Percentiles rank a stretch among this genome's conserved stretches.
phyloP scores from a whole-genome alignment of 1,140 invertebrate genomes.

The Anoplophora glabripennis region DNA sequence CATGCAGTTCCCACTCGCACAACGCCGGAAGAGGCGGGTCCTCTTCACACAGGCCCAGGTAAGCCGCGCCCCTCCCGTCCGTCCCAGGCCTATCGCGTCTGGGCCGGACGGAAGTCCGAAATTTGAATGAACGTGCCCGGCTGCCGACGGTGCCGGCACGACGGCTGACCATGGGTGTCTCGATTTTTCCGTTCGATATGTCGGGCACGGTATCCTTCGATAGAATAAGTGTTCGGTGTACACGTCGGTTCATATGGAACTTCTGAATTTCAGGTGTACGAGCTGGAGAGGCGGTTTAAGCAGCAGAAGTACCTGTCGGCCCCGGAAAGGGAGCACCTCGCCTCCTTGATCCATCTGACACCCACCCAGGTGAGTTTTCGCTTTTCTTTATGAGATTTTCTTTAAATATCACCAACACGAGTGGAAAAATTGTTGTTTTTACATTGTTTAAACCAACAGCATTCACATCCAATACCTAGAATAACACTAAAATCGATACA shows the following conservation, averaged over 20 bases:
- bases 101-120: background rate
- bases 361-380: conserved; percentile 84
- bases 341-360: conserved; percentile 88
- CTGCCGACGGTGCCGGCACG: background rate
- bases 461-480: too few species aligned
- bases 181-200: background rate
- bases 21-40: conserved; percentile 90
- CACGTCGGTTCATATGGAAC: too few species aligned
- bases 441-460: too few species aligned
- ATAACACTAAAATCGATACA: too few species aligned
- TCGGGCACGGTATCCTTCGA: too few species aligned
- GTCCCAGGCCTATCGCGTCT: conserved; percentile 9
- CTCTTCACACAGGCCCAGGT: conserved; percentile 97
- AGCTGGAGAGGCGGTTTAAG: conserved; percentile 95
- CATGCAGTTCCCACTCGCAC: conserved; percentile 88
- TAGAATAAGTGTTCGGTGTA: too few species aligned
- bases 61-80: conserved; percentile 36
- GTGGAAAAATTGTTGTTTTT: too few species aligned
- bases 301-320: conserved; percentile 94
- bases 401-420: too few species aligned
- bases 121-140: background rate
- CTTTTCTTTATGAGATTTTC: background rate
- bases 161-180: background rate
- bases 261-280: conserved; percentile 76
- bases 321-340: conserved; percentile 93